Base-by-base conservation (phyloP, 2,888 invertebrate species). In the Crossocerus cetratus region DNA sequence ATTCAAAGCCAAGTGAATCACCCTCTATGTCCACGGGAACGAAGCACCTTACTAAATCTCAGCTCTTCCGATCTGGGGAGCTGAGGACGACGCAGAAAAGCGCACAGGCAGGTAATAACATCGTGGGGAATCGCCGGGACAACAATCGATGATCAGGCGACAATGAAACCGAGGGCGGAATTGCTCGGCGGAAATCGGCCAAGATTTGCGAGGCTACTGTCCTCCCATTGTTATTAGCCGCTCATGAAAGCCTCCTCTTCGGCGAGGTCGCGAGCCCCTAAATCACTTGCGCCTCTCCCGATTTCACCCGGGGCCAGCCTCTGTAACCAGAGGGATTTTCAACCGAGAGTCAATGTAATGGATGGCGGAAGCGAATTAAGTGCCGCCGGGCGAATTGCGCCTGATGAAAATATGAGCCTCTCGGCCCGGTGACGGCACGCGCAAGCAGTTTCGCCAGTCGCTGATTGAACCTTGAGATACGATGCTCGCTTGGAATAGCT, bases 141-240 rank as follows among this genome's bases (percentile, higher is more conserved):
- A 64, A 74, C 66, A 76, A 76, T 69, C 69, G 69, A 65, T 57
- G 56, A 23, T 53, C 44, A n/a, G 32, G 11, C 32, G 32, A 32
- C 32, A 32, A 32, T 32, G 32, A 32, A 32, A 32, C 11, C 32
- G n/a, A n/a, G n/a, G n/a, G n/a, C n/a, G 16, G 49, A 49, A 49
- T 49, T 16, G 49, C 4, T 4, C 13, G 16, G n/a, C n/a, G n/a
- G 49, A 49, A 49, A 49, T 49, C 11, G 14, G 32, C 16, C 14
- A 49, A 16, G 49, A 49, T 49, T 49, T 49, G 49, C 13, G 49
- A 49, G 49, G n/a, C 32, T 32, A 32, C 32, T 32, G 32, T 32
- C 32, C 32, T 32, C 32, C 32, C 32, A 32, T 32, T 32, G 32
- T 32, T 32, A 32, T 32, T 32, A 32, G 5, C 32, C 14, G 49